phyloP scores from a whole-genome alignment of 2,797 vertebrate genomes.

The Delichon dasypus region DNA sequence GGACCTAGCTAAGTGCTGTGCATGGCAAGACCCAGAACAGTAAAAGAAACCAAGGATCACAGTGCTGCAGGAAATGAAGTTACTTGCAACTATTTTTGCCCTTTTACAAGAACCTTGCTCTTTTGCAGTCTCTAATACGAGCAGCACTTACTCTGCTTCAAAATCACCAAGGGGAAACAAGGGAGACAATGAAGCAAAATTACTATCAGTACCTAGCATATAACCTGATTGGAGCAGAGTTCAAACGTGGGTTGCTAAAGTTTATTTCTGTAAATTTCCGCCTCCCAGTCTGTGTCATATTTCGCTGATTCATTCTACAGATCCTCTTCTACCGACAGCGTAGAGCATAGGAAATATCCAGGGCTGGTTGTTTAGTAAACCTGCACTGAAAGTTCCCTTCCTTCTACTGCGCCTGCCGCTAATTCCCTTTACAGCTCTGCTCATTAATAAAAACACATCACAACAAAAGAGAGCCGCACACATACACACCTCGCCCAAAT shows the following conservation, averaged over 20 bases:
- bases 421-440: slow-evolving; percentile 14
- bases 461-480: slow-evolving; percentile 1
- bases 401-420: background rate
- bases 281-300: background rate
- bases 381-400: background rate
- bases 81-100: background rate
- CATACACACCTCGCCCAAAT: background rate
- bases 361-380: background rate
- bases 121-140: background rate
- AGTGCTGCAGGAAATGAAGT: background rate
- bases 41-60: background rate
- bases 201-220: background rate
- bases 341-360: background rate
- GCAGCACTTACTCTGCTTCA: background rate
- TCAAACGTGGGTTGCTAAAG: background rate
- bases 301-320: background rate
- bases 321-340: background rate
- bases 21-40: background rate
- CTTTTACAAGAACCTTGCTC: background rate
- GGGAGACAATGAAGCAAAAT: background rate
- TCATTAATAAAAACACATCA: background rate
- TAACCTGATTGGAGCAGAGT: background rate
- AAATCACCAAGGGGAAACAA: background rate
- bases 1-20: background rate
- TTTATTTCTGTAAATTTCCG: background rate